phyloP scores from a whole-genome alignment of 2,797 vertebrate genomes.

The Danionella dracula region DNA sequence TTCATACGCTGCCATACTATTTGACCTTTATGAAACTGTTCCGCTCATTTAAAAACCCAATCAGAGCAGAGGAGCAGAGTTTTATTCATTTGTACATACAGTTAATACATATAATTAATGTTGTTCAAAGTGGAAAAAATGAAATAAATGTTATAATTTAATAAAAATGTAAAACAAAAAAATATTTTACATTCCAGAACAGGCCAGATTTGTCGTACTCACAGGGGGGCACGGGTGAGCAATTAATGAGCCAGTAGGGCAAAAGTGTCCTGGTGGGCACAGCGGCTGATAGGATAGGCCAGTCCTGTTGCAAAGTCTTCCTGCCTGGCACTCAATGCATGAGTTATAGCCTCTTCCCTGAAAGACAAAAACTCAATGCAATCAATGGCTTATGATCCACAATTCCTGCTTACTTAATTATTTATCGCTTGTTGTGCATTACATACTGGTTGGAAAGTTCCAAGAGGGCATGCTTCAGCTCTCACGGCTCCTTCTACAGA shows the following conservation, averaged over 20 bases:
- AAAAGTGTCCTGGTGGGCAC: conserved; percentile 84
- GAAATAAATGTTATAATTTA: no score
- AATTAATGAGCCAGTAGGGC: conserved; percentile 63
- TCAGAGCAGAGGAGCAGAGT: no score
- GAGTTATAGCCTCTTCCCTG: conserved; percentile 68
- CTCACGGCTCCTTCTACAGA: conserved; percentile 68
- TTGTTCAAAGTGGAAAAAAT: no score
- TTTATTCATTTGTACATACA: no score
- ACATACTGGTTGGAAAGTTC: conserved; percentile 80
- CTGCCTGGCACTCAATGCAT: conserved; percentile 74
- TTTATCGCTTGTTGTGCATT: no score
- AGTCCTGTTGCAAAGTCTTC: conserved; percentile 77
- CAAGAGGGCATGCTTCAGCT: conserved; percentile 70
- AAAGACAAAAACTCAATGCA: not conserved
- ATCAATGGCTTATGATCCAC: not conserved
- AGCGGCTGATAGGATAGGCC: conserved; percentile 62
- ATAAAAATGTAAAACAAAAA: no score
- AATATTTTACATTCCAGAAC: no score
- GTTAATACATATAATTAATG: no score
- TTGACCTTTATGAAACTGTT: no score
- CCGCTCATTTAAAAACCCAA: no score
- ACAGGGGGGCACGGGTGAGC: conserved; percentile 76
- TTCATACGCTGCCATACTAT: no score
- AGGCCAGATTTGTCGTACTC: no score
- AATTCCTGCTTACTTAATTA: not conserved